These are phyloP conservation scores for Chironomus tepperi DNA, from an alignment of 1,140 invertebrate genomes.

Conservation along the genomic window DNA sequence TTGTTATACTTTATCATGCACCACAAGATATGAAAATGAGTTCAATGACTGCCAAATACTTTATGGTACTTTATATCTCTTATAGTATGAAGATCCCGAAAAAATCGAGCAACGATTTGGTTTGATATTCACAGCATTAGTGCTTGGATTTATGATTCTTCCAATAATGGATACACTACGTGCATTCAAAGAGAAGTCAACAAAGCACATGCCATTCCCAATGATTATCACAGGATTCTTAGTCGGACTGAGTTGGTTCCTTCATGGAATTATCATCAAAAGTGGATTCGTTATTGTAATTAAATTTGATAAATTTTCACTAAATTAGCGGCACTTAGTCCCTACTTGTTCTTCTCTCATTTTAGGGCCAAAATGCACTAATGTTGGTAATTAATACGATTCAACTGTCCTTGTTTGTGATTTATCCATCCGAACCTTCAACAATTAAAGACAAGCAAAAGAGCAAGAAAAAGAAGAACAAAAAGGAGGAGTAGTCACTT, in stretches of 20 bases:
- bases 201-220: not conserved
- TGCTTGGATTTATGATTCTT: not conserved
- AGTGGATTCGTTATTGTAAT: slow-evolving; percentile 3
- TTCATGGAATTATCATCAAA: not conserved
- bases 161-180: not conserved
- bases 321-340: not conserved
- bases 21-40: not conserved
- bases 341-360: not conserved
- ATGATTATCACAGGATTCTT: not conserved
- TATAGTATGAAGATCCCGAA: slow-evolving; percentile 2
- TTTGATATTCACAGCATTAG: not conserved
- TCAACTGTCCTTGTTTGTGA: not conserved
- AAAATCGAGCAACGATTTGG: not conserved
- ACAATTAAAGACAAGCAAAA: not conserved
- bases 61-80: not conserved
- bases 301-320: not conserved
- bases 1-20: not conserved
- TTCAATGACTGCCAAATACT: not conserved
- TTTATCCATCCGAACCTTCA: not conserved
- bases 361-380: not conserved
- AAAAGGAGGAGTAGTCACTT: not conserved
- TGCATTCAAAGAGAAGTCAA: not conserved
- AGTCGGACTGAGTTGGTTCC: not conserved
- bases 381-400: not conserved
- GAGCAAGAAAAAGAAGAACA: not conserved